Evolutionary conservation across 53 echinoderm and acorn worm species (phyloP).

Genomic region (Temnopleurus reevesii): DNA sequence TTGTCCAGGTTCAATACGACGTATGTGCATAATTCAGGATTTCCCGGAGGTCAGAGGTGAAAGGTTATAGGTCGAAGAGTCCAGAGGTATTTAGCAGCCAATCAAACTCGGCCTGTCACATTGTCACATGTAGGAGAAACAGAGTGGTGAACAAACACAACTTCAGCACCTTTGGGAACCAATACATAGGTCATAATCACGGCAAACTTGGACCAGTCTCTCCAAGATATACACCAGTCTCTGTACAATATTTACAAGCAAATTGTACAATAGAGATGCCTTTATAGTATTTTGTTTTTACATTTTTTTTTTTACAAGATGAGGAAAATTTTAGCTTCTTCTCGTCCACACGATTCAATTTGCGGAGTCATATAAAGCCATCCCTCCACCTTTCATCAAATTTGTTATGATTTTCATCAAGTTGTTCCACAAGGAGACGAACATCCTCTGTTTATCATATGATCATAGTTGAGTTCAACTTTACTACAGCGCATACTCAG

Average conservation of each 20-base stretch:
- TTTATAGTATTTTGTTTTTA: too few relatives aligned
- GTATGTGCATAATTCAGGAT: too few relatives aligned
- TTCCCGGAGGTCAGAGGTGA: background rate
- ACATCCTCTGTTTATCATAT: too few relatives aligned
- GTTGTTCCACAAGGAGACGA: too few relatives aligned
- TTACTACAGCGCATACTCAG: too few relatives aligned
- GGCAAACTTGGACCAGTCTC: background rate
- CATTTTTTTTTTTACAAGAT: background rate
- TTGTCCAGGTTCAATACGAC: too few relatives aligned
- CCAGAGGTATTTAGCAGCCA: constrained; percentile 1
- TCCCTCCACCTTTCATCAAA: background rate
- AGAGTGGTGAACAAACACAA: constrained; percentile 30
- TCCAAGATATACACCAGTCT: background rate
- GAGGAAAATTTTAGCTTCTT: background rate
- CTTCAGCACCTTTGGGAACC: constrained; percentile 26
- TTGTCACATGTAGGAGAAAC: background rate
- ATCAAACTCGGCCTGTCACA: background rate
- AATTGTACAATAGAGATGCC: constrained; percentile 2
- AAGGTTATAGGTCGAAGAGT: background rate
- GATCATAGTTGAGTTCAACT: too few relatives aligned
- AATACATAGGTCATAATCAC: background rate
- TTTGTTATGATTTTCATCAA: background rate
- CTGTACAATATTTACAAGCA: constrained; percentile 2
- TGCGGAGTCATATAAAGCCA: constrained; percentile 13
- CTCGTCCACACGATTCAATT: constrained; percentile 7